A percentile compares a stretch with the other conserved stretches of the same genome.
These are phyloP conservation scores for Syngnathus typhle DNA, from an alignment of 2,113 vertebrate genomes.

Conservation along the genomic window DNA sequence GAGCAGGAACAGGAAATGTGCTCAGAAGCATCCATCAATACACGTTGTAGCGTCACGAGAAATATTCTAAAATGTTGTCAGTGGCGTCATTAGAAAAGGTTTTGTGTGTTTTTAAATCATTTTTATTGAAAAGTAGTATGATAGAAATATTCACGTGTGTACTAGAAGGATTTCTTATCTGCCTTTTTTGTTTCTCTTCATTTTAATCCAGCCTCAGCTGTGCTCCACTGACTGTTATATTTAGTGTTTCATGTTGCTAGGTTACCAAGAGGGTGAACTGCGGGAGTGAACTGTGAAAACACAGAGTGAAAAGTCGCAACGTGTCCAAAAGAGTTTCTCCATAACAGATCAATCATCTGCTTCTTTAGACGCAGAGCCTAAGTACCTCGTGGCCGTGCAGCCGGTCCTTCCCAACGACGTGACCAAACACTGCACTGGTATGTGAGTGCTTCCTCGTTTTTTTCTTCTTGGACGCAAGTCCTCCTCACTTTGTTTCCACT, in stretches of 20 bases:
- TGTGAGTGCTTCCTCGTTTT: background rate
- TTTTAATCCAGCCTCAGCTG: too few relatives aligned
- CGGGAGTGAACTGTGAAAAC: background rate
- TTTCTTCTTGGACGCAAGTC: background rate
- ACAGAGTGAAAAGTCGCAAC: background rate
- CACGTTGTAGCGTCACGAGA: background rate
- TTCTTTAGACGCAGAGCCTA: conserved; percentile 86
- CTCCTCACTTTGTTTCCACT: background rate
- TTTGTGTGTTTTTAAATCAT: background rate
- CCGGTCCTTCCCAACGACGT: conserved; percentile 75
- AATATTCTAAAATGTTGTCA: background rate
- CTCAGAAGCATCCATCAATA: background rate
- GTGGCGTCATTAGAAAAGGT: background rate
- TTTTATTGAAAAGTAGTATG: background rate
- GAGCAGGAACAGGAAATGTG: background rate
- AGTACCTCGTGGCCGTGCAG: conserved; percentile 87
- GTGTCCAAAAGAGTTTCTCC: background rate
- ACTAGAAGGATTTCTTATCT: too few relatives aligned
- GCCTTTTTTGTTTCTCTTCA: too few relatives aligned
- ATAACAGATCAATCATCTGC: background rate
- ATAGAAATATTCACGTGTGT: background rate
- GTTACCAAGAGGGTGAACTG: background rate
- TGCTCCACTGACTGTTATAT: too few relatives aligned
- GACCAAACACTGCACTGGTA: conserved; percentile 90
- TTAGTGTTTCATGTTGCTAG: background rate